phyloP scores from a whole-genome alignment of 2,113 vertebrate species.

The Aegotheles bennettii region DNA sequence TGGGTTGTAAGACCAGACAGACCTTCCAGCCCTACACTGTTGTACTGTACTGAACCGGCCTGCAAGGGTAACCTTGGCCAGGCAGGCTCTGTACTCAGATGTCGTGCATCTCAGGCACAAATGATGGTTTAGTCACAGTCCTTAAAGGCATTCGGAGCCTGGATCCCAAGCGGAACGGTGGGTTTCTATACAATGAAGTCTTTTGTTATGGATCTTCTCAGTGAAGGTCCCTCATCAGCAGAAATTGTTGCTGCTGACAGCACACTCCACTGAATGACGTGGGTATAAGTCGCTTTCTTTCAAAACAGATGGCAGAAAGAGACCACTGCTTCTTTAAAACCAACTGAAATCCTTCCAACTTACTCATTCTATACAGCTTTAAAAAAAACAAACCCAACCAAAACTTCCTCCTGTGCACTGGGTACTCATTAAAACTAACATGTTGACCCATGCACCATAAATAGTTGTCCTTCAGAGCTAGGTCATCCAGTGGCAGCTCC shows the following conservation, averaged over 20 bases:
- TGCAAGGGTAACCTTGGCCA: not conserved
- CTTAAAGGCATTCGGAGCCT: not conserved
- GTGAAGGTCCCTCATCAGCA: conserved; percentile 20
- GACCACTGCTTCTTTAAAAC: not conserved
- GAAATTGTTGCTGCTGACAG: conserved; percentile 17
- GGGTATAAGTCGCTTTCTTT: not conserved
- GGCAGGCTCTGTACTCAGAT: not conserved
- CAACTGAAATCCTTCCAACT: not conserved
- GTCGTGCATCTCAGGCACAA: not conserved
- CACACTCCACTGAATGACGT: not conserved
- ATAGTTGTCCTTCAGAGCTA: conserved; percentile 39
- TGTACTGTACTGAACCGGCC: not conserved
- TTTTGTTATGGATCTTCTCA: conserved; percentile 8
- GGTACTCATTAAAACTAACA: not conserved
- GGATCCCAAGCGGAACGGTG: not conserved
- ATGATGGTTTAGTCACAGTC: not conserved
- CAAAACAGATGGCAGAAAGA: conserved; percentile 23
- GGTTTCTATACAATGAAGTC: conserved; percentile 8
- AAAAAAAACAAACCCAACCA: not conserved
- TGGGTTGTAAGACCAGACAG: not conserved
- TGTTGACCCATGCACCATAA: not conserved
- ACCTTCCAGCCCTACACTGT: not conserved
- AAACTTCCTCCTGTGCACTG: not conserved
- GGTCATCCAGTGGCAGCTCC: not conserved
- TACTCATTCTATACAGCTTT: not conserved